Percentiles rank a stretch among this genome's conserved stretches.
Evolutionary conservation across 2,888 invertebrate species (phyloP).

Genomic region (Myopa testacea): DNA sequence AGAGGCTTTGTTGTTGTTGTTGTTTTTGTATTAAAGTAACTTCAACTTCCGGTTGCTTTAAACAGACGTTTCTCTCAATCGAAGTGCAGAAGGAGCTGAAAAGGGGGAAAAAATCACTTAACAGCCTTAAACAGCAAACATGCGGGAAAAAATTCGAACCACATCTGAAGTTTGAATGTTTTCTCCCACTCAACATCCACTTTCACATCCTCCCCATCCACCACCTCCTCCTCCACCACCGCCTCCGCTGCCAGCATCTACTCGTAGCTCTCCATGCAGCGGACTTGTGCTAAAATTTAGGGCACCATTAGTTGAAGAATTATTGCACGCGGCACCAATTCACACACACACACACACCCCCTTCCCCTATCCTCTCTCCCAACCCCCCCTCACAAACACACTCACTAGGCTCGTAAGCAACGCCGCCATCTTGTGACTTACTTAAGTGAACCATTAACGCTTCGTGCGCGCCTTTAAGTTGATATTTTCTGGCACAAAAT

Average conservation of each 20-base stretch:
- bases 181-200: neutral
- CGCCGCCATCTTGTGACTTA: constrained; percentile 38
- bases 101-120: neutral
- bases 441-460: constrained; percentile 38
- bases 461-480: constrained; percentile 25
- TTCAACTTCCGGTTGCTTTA: neutral
- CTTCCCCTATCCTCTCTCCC: neutral
- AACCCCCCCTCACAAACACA: neutral
- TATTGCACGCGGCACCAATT: constrained; percentile 32
- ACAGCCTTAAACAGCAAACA: neutral
- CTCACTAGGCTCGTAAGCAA: neutral
- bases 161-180: neutral
- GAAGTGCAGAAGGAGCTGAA: neutral
- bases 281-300: constrained; percentile 29
- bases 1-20: neutral
- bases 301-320: constrained; percentile 39
- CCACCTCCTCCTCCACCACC: neutral
- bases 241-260: neutral
- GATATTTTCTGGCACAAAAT: constrained; percentile 32
- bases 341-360: constrained; percentile 11
- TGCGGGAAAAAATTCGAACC: neutral
- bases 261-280: neutral
- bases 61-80: no score
- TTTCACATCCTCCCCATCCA: neutral
- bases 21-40: neutral